Evolutionary conservation across 2,888 invertebrate species (phyloP).

Genomic region (Phrixothrix hirtus): DNA sequence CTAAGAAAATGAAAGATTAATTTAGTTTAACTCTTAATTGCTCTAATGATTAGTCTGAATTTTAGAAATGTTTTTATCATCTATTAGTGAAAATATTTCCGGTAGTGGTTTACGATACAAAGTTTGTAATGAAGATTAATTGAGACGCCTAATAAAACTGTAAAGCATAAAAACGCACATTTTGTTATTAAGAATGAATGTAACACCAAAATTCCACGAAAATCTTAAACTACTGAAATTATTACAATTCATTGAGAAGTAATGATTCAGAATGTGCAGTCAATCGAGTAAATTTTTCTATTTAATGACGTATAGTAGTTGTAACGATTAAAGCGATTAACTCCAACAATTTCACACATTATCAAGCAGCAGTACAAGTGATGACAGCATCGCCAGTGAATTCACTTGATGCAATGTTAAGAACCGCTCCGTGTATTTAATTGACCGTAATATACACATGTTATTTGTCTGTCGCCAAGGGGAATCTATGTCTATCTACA

Average conservation of each 20-base stretch:
- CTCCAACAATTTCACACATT: constrained; percentile 27
- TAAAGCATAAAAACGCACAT: no score
- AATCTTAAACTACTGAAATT: background rate
- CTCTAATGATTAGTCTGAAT: no score
- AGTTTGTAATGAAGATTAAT: no score
- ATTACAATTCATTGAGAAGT: constrained; percentile 10
- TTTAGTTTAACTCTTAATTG: no score
- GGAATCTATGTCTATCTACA: constrained; percentile 30
- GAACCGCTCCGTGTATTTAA: constrained; percentile 40
- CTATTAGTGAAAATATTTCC: no score
- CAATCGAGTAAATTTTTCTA: constrained; percentile 18
- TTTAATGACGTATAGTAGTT: constrained; percentile 15
- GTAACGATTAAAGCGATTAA: constrained; percentile 26
- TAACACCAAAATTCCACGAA: no score
- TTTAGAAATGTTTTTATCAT: no score
- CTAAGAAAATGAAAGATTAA: no score
- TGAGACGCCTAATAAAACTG: no score
- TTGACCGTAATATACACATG: constrained; percentile 43
- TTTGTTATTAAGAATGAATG: no score
- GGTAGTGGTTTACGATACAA: no score
- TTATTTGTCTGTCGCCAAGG: constrained; percentile 43
- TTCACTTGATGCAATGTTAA: constrained; percentile 32
- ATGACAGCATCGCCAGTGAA: constrained; percentile 39
- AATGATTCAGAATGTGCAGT: constrained; percentile 18
- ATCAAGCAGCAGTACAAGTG: constrained; percentile 31